Percentiles rank a stretch among this genome's conserved stretches.
These are phyloP conservation scores for Cochlearius cochlearius DNA, from an alignment of 2,113 vertebrate genomes.

Conservation along the genomic window DNA sequence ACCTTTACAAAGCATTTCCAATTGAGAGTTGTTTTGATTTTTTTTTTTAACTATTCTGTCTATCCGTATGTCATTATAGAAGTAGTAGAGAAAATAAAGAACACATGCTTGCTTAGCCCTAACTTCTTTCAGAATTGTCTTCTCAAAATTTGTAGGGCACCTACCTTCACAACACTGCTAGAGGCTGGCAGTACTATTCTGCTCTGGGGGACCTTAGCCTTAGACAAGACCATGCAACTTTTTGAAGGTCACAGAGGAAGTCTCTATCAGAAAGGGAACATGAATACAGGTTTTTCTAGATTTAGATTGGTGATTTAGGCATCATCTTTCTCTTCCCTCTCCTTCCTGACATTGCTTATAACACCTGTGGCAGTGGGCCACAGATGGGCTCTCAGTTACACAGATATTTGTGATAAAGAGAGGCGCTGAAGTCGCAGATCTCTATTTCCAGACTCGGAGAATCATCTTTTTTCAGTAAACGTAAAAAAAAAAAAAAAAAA, in stretches of 20 bases:
- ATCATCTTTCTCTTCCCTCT: background rate
- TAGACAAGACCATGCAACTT: rapidly evolving
- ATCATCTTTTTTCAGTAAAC: background rate
- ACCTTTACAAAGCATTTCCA: background rate
- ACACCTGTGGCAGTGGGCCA: background rate
- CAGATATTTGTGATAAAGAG: background rate
- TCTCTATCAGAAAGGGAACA: background rate
- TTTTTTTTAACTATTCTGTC: background rate
- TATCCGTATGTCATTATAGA: background rate
- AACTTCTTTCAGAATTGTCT: background rate
- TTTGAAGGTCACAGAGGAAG: background rate
- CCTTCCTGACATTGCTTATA: background rate
- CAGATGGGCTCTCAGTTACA: background rate
- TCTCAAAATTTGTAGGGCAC: background rate
- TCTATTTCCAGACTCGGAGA: background rate
- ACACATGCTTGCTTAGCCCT: background rate
- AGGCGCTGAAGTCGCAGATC: background rate
- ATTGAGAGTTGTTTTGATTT: background rate
- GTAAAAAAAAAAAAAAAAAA: background rate
- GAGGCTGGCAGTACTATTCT: background rate
- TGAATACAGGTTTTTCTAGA: background rate
- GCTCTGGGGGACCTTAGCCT: background rate
- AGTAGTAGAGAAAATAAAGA: background rate
- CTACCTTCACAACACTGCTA: background rate
- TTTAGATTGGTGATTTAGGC: background rate